Evolutionary conservation across 2,113 vertebrate species (phyloP), one percentile per base, ranked within the genome.

Genomic region (Rhea americana): DNA sequence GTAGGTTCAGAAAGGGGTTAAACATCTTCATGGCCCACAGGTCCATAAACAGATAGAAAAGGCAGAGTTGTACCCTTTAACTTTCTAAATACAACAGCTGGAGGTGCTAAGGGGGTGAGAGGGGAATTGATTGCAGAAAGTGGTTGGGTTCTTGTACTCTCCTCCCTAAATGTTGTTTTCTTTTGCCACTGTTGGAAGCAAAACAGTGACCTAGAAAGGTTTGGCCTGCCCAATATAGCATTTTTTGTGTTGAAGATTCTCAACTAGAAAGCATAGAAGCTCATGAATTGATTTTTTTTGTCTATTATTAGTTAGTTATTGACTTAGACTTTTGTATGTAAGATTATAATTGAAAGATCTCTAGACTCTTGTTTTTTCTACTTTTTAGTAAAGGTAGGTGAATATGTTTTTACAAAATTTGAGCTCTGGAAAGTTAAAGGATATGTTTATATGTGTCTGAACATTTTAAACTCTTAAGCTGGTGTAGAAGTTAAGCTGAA

Each of bases 171-270:
- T 3, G 1, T 0, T 21, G 0, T 50, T 39, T 66, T 59, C 0
- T 45, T 65, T 73, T 26, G 0, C 1, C 0, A 0, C 2, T 56
- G 0, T 13, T 19, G 7, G 9, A 37, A 84, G 3, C 1, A 9
- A 5, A 5, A 0, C 1, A 4, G 25, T 5, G 2, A 5, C 1
- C 1, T 18, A 1, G 25, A 13, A 9, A 7, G 5, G 0, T 1
- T 53, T 78, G 6, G 1, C 32, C 28, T 0, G 1, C 0, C 0
- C 0, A 53, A 0, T 15, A 0, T 2, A 1, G 1, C 56, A 1
- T 8, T n/a, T 78, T 0, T 53, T 55, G 1, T 37, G 3, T 28
- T 32, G 10, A 13, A 9, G 21, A 0, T 0, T 32, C 2, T 37
- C 5, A 59, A 1, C 0, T 41, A 4, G 7, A 20, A 6, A 30